These are phyloP conservation scores for Cryptoprocta ferox DNA, from an alignment of 2,797 vertebrate species.

Conservation along the genomic window DNA sequence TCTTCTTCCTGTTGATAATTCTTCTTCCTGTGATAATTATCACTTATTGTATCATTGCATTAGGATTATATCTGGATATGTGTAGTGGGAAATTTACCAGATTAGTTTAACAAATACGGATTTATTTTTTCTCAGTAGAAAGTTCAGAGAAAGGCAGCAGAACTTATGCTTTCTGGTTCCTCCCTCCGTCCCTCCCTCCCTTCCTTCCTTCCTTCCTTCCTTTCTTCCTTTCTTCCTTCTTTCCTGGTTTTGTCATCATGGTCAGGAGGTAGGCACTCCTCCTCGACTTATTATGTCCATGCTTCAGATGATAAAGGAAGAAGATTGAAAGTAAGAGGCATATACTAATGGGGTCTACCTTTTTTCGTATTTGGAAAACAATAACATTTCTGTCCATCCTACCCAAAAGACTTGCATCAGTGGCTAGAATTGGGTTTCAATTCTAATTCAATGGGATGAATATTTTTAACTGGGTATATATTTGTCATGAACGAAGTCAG, in stretches of 20 bases:
- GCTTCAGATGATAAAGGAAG: background rate
- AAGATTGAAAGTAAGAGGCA: background rate
- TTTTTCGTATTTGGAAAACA: background rate
- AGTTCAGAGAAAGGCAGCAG: background rate
- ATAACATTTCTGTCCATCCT: background rate
- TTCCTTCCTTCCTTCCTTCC: background rate
- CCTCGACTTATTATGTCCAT: background rate
- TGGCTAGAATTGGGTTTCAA: background rate
- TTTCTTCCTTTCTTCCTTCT: background rate
- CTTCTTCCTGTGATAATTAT: background rate
- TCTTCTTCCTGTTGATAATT: conserved; percentile 24
- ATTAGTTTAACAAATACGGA: background rate
- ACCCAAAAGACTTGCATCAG: background rate
- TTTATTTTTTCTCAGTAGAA: background rate
- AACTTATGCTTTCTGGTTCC: background rate
- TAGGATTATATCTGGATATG: background rate
- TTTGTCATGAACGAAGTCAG: background rate
- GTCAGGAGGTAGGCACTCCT: background rate
- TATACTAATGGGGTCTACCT: background rate
- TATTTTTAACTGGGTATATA: background rate
- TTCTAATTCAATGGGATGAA: too few species aligned
- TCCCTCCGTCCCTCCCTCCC: background rate
- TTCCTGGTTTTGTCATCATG: background rate
- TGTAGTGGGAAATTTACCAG: background rate
- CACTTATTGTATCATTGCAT: background rate